Conservation (phyloP, 2,797 vertebrate species). For the Dendrocincla tyrannina region DNA sequence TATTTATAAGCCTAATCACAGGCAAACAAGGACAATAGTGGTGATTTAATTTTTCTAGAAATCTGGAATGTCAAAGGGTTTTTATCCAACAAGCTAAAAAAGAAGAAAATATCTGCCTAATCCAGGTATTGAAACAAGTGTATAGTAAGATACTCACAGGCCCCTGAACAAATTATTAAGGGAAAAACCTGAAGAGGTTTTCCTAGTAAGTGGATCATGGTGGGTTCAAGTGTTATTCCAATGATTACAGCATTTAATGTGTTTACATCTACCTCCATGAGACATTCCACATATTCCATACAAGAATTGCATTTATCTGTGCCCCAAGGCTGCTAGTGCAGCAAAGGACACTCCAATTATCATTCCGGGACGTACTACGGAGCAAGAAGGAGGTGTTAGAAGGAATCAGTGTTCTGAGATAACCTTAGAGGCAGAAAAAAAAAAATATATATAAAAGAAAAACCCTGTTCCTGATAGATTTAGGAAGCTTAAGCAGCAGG, state of each 20-base stretch:
- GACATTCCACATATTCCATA: background rate
- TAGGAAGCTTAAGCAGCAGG: background rate
- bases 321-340: background rate
- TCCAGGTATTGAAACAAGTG: background rate
- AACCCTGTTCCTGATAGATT: background rate
- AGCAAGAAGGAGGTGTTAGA: background rate
- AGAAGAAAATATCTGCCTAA: background rate
- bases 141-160: background rate
- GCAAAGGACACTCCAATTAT: background rate
- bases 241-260: background rate
- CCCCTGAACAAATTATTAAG: background rate
- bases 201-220: background rate
- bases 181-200: background rate
- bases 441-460: background rate
- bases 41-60: background rate
- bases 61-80: background rate
- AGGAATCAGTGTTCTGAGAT: background rate
- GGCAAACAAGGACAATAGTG: background rate
- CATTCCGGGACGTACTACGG: background rate
- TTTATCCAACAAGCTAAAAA: background rate
- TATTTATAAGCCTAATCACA: background rate
- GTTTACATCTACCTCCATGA: background rate
- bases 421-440: background rate
- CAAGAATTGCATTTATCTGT: background rate
- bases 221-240: background rate